A percentile compares a stretch with the other conserved stretches of the same genome.
Conservation (phyloP, 2,113 vertebrate species). For the Strix uralensis region DNA sequence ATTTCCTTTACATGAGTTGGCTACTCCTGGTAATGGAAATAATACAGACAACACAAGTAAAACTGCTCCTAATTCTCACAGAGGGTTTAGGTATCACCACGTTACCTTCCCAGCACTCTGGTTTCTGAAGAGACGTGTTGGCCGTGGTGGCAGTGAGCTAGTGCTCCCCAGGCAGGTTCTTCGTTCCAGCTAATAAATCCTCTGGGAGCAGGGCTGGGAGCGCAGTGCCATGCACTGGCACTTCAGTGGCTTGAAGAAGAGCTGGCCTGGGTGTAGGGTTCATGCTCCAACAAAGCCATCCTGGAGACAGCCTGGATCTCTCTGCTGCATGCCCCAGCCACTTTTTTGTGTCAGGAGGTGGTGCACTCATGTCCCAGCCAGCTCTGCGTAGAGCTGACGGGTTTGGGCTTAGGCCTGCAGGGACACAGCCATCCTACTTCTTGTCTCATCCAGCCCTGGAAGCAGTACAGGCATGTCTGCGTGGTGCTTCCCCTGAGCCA, state of each 20-base stretch:
- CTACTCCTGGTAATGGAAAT: not conserved
- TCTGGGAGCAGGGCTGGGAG: not conserved
- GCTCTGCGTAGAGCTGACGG: not conserved
- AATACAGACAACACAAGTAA: not conserved
- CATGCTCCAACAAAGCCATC: not conserved
- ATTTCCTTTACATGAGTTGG: not conserved
- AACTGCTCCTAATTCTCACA: not conserved
- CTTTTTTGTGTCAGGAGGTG: fast-evolving
- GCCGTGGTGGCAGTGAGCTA: not conserved
- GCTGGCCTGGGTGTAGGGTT: not conserved
- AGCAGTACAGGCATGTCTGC: not conserved
- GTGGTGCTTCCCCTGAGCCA: not conserved
- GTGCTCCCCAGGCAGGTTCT: not conserved
- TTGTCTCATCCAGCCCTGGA: not conserved
- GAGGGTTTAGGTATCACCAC: not conserved
- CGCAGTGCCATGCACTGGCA: not conserved
- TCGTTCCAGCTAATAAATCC: not conserved
- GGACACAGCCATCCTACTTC: not conserved
- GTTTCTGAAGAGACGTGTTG: not conserved
- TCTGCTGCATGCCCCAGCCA: not conserved
- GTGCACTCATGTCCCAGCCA: not conserved
- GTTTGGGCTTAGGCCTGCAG: not conserved
- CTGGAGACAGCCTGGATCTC: not conserved
- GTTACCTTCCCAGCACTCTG: not conserved
- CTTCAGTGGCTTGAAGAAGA: not conserved